These are phyloP conservation scores for Dichetophora obliterata DNA, from an alignment of 2,888 invertebrate genomes.

Conservation along the genomic window DNA sequence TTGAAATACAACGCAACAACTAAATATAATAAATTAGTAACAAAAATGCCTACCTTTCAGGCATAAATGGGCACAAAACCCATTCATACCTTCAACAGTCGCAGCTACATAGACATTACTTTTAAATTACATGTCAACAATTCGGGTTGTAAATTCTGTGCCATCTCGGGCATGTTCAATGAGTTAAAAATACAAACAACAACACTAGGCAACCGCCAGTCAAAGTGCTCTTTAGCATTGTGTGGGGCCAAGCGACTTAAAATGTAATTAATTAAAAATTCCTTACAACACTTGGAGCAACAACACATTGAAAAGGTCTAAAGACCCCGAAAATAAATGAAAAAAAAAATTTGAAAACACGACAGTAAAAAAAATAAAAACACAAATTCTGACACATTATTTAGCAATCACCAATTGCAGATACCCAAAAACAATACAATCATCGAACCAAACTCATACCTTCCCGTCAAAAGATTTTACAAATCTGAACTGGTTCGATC, in stretches of 20 bases:
- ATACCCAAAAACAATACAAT: constrained; percentile 7
- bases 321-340: constrained; percentile 29
- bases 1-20: constrained; percentile 49
- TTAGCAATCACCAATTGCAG: constrained; percentile 17
- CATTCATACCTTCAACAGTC: constrained; percentile 16
- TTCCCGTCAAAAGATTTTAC: neutral
- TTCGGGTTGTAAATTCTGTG: constrained; percentile 30
- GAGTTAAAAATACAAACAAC: constrained; percentile 22
- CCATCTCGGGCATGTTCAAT: constrained; percentile 36
- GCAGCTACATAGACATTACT: neutral
- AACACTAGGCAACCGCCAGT: neutral
- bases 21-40: constrained; percentile 64
- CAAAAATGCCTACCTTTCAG: constrained; percentile 52
- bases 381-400: constrained; percentile 34
- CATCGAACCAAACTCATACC: neutral
- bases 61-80: constrained; percentile 11
- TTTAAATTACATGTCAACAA: constrained; percentile 22
- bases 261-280: constrained; percentile 38
- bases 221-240: neutral
- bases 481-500: constrained; percentile 27
- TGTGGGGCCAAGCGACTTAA: constrained; percentile 30
- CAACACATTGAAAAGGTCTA: constrained; percentile 21
- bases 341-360: neutral
- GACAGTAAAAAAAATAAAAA: constrained; percentile 13
- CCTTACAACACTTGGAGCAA: constrained; percentile 25